Base-by-base conservation (phyloP, 2,888 invertebrate species). In the Sminthurides aquaticus region DNA sequence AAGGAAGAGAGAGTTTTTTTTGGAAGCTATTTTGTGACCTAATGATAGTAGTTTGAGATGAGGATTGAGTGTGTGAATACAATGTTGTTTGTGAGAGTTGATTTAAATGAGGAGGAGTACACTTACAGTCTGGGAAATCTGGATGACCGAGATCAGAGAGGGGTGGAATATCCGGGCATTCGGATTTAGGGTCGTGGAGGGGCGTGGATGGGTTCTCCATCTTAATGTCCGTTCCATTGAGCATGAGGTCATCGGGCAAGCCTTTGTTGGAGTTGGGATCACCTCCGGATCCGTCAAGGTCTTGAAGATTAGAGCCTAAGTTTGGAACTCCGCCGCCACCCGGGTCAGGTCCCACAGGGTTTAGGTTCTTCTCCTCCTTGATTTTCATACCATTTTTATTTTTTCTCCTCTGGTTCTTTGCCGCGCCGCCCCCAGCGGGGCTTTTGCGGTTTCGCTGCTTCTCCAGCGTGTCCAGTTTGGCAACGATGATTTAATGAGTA, bases 201-300 rank as follows among this genome's bases (percentile, higher is more conserved):
- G 73, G 75, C n/a, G 75, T 75, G 52, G 72, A 71, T 48, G 75
- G 73, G 57, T 74, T 73, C 57, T 75, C 75, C 25, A 72, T 52
- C 55, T 75, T 74, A 49, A 75, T 74, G 69, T 75, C 75, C 63
- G 69, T 68, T 61, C 75, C 75, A 63, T 75, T 75, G 71, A 75
- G 71, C 69, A 75, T 68, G 29, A 74, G 69, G 52, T 75, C 75
- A 52, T 75, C 73, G 34, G 67, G 71, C 55, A 71, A 71, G 56
- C 70, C 69, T 57, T 63, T 68, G 61, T 64, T 3, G 68, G 70
- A 28, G 69, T 68, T n/a, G n/a, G 70, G 69, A 57, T 66, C 68
- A 48, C 25, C 64, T 15, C 48, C 25, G 2, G 67, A 65, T 18
- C 72, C 71, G 61, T 72, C 73, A 61, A 72, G 66, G 26, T 74